A percentile compares a stretch with the other conserved stretches of the same genome.
Conservation (phyloP, 2,113 vertebrate species). For the Microcebus lehilahytsara region DNA sequence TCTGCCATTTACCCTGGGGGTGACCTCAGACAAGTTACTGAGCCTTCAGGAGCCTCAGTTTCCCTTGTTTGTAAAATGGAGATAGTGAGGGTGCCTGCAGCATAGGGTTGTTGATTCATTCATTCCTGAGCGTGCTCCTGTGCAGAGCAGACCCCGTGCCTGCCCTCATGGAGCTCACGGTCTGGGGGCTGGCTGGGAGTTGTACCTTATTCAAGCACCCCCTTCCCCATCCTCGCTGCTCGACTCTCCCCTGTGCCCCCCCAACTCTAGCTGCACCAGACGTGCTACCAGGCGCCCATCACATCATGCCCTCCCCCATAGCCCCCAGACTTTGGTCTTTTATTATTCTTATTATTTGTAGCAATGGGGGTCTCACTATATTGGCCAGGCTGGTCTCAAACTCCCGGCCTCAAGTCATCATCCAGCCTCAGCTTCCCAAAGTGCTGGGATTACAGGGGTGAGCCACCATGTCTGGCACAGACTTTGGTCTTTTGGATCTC, state of each 20-base stretch:
- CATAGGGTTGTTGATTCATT: background rate
- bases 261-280: background rate
- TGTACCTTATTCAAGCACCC: no score
- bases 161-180: fast-evolving
- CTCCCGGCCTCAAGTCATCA: no score
- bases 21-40: background rate
- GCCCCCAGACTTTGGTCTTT: background rate
- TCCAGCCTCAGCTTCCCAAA: no score
- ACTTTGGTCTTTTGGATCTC: background rate
- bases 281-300: fast-evolving
- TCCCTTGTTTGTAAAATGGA: background rate
- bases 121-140: background rate
- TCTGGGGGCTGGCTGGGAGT: background rate
- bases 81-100: fast-evolving
- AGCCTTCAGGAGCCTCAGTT: background rate
- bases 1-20: background rate
- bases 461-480: background rate
- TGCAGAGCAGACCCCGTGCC: background rate
- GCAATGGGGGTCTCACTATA: no score
- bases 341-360: no score
- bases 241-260: no score
- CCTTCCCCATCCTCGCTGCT: background rate
- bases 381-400: no score
- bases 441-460: no score
- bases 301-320: fast-evolving